Percentiles rank a stretch among this genome's conserved stretches.
phyloP scores from a whole-genome alignment of 2,797 vertebrate genomes.

The Lindbergichthys nudifrons region DNA sequence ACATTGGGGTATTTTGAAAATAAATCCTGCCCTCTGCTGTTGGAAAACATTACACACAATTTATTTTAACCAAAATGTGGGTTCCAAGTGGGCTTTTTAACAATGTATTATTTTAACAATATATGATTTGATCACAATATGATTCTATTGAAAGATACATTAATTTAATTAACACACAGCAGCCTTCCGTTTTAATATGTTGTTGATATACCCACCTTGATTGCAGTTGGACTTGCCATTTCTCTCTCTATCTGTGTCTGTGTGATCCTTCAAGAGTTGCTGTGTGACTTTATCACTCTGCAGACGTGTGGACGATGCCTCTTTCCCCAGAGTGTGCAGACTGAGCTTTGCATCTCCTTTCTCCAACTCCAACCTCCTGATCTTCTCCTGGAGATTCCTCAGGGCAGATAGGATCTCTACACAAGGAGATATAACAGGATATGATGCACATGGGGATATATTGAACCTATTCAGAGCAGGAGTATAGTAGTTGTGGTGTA shows the following conservation, averaged over 20 bases:
- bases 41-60: no score
- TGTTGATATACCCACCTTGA: constrained; percentile 82
- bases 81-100: no score
- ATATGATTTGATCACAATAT: no score
- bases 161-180: no score
- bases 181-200: not conserved
- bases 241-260: constrained; percentile 70
- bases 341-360: constrained; percentile 84
- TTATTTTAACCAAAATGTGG: no score
- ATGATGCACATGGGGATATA: not conserved
- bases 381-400: constrained; percentile 96
- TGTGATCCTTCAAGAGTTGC: constrained; percentile 29
- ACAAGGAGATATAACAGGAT: not conserved
- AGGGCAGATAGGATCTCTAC: constrained; percentile 93
- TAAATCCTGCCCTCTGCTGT: no score
- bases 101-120: no score
- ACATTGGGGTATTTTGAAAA: no score
- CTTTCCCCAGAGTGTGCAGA: constrained; percentile 80
- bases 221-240: constrained; percentile 82
- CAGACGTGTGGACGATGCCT: constrained; percentile 66
- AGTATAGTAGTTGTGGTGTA: not conserved
- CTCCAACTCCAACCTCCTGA: constrained; percentile 90
- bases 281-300: constrained; percentile 25
- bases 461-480: not conserved
- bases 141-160: no score